Evolutionary conservation across 1,140 invertebrate genomes (phyloP).

Genomic region (Pentalonia nigronervosa): DNA sequence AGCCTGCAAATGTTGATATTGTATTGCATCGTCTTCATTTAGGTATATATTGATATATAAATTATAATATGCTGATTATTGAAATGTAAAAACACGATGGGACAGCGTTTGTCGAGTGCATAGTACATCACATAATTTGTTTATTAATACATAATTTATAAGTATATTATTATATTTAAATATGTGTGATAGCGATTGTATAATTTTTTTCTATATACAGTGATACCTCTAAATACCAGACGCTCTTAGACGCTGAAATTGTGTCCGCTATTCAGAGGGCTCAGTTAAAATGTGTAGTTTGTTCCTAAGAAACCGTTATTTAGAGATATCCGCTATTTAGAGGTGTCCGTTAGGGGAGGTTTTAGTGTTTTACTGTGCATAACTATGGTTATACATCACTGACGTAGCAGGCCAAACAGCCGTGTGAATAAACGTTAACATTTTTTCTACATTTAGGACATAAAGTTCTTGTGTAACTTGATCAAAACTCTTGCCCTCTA

Average conservation of each 20-base stretch:
- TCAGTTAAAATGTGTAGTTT: too few species aligned
- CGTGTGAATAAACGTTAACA: not conserved
- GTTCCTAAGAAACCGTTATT: too few species aligned
- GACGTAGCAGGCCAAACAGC: not conserved
- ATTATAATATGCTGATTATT: not conserved
- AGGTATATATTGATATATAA: not conserved
- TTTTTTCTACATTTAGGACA: not conserved
- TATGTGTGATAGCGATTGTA: not conserved
- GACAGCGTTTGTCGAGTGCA: not conserved
- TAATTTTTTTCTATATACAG: not conserved
- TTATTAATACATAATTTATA: not conserved
- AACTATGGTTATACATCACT: not conserved
- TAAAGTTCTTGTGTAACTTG: not conserved
- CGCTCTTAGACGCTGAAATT: too few species aligned
- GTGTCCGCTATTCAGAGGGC: too few species aligned
- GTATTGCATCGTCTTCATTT: not conserved
- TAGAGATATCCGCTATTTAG: too few species aligned
- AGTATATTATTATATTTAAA: not conserved
- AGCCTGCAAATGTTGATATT: not conserved
- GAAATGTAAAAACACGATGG: not conserved
- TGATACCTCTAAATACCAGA: too few species aligned
- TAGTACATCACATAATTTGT: constrained; percentile 1
- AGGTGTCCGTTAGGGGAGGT: too few species aligned
- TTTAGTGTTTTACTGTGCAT: not conserved
- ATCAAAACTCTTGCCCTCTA: not conserved